phyloP scores from a whole-genome alignment of 2,797 vertebrate species.

The Lagodon rhomboides region DNA sequence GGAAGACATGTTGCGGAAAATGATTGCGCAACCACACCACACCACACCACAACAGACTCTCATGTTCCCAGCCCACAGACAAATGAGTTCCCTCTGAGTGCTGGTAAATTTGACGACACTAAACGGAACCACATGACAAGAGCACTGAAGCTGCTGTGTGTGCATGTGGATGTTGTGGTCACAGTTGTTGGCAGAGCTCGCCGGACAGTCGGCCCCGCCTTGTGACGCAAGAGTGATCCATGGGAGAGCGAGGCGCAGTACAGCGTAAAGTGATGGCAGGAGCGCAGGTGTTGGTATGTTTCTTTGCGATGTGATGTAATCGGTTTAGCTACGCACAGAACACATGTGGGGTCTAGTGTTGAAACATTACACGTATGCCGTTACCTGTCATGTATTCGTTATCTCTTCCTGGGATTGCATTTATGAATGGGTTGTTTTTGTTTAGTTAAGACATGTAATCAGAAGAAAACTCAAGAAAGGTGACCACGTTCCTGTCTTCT shows the following conservation, averaged over 20 bases:
- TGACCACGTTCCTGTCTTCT: not conserved
- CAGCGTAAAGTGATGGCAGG: constrained; percentile 27
- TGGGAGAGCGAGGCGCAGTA: constrained; percentile 16
- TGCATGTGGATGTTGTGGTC: constrained; percentile 10
- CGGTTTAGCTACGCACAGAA: not conserved
- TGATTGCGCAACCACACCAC: constrained; percentile 71
- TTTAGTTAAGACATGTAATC: not conserved
- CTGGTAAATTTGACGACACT: constrained; percentile 63
- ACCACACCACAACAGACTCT: constrained; percentile 71
- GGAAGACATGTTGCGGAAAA: constrained; percentile 7
- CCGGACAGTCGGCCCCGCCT: not conserved
- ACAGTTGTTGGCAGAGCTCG: not conserved
- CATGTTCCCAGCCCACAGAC: constrained; percentile 68
- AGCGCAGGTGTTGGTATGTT: constrained; percentile 29
- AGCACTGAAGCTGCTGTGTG: constrained; percentile 22
- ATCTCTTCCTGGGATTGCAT: not conserved
- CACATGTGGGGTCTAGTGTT: not conserved
- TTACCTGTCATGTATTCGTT: not conserved
- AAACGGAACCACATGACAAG: constrained; percentile 74
- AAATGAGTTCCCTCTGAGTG: constrained; percentile 49
- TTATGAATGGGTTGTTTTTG: not conserved
- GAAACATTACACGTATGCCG: not conserved
- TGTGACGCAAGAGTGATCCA: constrained; percentile 42
- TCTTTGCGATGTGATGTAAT: constrained; percentile 54
- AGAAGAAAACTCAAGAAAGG: not conserved